A percentile compares a stretch with the other conserved stretches of the same genome.
Evolutionary conservation across 2,888 invertebrate species (phyloP).

Genomic region (Drosophila greeni): DNA sequence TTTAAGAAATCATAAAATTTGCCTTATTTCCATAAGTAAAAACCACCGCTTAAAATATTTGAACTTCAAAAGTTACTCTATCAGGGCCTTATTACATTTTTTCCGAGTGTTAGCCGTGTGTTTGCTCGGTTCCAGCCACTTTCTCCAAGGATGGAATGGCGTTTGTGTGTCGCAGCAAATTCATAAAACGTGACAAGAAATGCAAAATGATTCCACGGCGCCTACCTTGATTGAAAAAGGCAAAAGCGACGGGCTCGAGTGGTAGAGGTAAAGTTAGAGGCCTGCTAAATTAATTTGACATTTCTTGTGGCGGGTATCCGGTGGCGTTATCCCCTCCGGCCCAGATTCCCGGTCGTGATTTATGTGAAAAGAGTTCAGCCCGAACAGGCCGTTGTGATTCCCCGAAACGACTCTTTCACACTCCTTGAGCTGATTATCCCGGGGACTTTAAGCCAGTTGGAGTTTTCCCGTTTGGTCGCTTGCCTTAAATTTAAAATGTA

Average conservation of each 20-base stretch:
- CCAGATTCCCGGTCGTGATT: slow-evolving; percentile 49
- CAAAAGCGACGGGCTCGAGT: slow-evolving; percentile 49
- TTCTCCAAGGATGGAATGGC: slow-evolving; percentile 13
- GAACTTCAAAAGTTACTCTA: not conserved
- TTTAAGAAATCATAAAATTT: not conserved
- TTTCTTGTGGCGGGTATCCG: slow-evolving; percentile 58
- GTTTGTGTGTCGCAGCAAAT: slow-evolving; percentile 51
- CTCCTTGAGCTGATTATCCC: slow-evolving; percentile 19
- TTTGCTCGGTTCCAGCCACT: slow-evolving; percentile 29
- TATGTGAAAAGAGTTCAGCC: slow-evolving; percentile 64
- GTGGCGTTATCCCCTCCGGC: slow-evolving; percentile 27
- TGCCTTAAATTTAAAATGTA: slow-evolving; percentile 2
- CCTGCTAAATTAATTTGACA: slow-evolving; percentile 71
- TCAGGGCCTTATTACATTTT: not conserved
- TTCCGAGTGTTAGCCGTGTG: not conserved
- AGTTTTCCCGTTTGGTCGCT: slow-evolving; percentile 1
- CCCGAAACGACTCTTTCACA: slow-evolving; percentile 17
- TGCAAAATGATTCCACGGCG: slow-evolving; percentile 36
- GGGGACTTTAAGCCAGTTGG: slow-evolving; percentile 15
- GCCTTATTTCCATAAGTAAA: too few species aligned
- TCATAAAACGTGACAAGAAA: slow-evolving; percentile 69
- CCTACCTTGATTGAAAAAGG: slow-evolving; percentile 68
- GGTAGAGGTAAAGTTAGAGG: slow-evolving; percentile 41
- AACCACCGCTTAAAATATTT: too few species aligned
- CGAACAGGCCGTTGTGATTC: slow-evolving; percentile 10